Percentiles rank a stretch among this genome's conserved stretches.
phyloP scores from a whole-genome alignment of 2,797 vertebrate genomes.

The Enteromius mattozi region DNA sequence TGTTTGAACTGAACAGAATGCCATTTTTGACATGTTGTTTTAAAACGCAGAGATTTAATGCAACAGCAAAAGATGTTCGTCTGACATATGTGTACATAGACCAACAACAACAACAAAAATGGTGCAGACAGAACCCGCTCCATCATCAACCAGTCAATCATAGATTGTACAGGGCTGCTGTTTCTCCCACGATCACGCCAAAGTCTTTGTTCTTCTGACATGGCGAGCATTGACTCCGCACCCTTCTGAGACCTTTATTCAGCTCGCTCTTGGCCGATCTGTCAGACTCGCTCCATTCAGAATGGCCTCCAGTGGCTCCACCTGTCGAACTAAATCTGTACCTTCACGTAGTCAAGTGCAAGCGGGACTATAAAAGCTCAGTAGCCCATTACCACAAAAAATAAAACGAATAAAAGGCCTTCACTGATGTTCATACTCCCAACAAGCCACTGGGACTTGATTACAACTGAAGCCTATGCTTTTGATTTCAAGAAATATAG shows the following conservation, averaged over 20 bases:
- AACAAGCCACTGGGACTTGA: constrained; percentile 61
- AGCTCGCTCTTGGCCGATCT: constrained; percentile 63
- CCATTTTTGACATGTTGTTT: not conserved
- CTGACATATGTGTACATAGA: not conserved
- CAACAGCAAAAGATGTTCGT: not conserved
- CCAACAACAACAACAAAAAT: not conserved
- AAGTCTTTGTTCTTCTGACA: constrained; percentile 39
- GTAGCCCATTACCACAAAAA: constrained; percentile 70
- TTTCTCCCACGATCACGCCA: constrained; percentile 23
- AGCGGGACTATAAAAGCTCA: constrained; percentile 70
- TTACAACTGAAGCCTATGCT: constrained; percentile 37
- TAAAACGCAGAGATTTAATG: not conserved
- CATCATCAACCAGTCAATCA: constrained; percentile 17
- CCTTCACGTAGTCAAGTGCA: constrained; percentile 70
- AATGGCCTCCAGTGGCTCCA: constrained; percentile 60
- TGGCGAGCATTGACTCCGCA: constrained; percentile 19
- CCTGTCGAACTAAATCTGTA: constrained; percentile 67
- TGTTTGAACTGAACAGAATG: not conserved
- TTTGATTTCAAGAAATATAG: not conserved
- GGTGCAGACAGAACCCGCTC: not conserved
- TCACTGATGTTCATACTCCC: constrained; percentile 59
- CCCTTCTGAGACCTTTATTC: constrained; percentile 42
- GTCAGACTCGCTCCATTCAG: constrained; percentile 69
- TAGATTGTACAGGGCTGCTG: not conserved
- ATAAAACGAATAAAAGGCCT: constrained; percentile 57